Percentiles rank a stretch among this genome's conserved stretches.
phyloP scores from a whole-genome alignment of 30 jellyfish, hydroid and myxozoan species.

The Aurelia coerulea region DNA sequence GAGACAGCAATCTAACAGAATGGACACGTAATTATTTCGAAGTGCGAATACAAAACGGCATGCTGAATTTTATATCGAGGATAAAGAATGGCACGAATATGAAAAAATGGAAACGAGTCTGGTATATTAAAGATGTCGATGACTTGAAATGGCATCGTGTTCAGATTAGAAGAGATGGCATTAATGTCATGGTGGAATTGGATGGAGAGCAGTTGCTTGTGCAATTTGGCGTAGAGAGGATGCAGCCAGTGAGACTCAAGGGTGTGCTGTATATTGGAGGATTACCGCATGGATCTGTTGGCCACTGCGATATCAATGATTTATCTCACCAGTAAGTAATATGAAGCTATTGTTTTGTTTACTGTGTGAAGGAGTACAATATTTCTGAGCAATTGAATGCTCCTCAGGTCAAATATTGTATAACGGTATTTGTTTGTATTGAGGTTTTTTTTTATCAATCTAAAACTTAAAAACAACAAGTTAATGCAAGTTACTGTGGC shows the following conservation, averaged over 20 bases:
- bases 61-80: slow-evolving; percentile 59
- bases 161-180: slow-evolving; percentile 42
- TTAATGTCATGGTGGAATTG: slow-evolving; percentile 4
- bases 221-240: slow-evolving; percentile 39
- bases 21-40: slow-evolving; percentile 61
- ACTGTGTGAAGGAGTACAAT: too few relatives aligned
- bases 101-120: slow-evolving; percentile 49
- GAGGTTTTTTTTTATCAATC: too few relatives aligned
- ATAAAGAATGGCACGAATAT: slow-evolving; percentile 48
- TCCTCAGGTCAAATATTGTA: too few relatives aligned
- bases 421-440: too few relatives aligned
- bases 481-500: too few relatives aligned
- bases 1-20: slow-evolving; percentile 61
- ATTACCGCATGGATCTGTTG: not conserved
- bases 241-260: slow-evolving; percentile 26
- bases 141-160: slow-evolving; percentile 56
- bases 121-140: slow-evolving; percentile 60
- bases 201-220: slow-evolving; percentile 39
- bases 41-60: slow-evolving; percentile 45
- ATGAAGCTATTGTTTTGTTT: too few relatives aligned
- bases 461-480: too few relatives aligned
- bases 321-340: slow-evolving; percentile 38
- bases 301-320: not conserved
- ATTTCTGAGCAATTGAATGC: too few relatives aligned
- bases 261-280: slow-evolving; percentile 63